Evolutionary conservation across 2,113 vertebrate genomes (phyloP), one percentile per base, ranked within the genome.

Genomic region (Albula goreensis): DNA sequence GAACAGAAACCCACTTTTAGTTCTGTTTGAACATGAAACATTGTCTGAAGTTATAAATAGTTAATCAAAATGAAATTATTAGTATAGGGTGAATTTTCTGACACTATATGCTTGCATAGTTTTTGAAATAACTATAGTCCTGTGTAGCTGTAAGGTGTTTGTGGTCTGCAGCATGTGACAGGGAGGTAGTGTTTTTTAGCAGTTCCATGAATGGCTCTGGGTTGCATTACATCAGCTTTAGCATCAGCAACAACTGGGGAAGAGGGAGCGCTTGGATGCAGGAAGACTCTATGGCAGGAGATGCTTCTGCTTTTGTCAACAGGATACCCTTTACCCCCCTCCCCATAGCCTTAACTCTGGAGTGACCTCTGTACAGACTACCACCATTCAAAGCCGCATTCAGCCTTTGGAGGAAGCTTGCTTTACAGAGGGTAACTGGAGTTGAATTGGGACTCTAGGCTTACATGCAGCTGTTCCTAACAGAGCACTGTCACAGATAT

Each of bases 311-410:
- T 74, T 31, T 74, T 74, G 70, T 74, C 70, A 74, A 74, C 70
- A 74, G 70, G 70, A 74, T 74, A 22, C 70, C 70, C n/a, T 74
- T 22, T 74, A 22, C n/a, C 70, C 70, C 70, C 70, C n/a, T 74
- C 70, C 70, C 70, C 22, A n/a, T 74, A 74, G 70, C n/a, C n/a
- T 74, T 74, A n/a, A 74, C 70, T 9, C 70, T 25, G 70, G n/a
- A 22, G 0, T 74, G 70, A 74, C 70, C 70, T 74, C 70, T 74
- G 70, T 74, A 74, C 70, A 74, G 70, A 31, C 70, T 74, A 31
- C 70, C 31, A 31, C 70, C 31, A 31, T 74, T 74, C 70, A 74
- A 31, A 74, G 70, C 70, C 9, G 70, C 22, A n/a, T 25, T 22
- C 5, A 31, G 70, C 12, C n/a, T 8, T 74, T 31, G 70, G n/a